Evolutionary conservation across 2,797 vertebrate species (phyloP), one percentile per base, ranked within the genome.

Genomic region (Ctenochaetus hawaiiensis): DNA sequence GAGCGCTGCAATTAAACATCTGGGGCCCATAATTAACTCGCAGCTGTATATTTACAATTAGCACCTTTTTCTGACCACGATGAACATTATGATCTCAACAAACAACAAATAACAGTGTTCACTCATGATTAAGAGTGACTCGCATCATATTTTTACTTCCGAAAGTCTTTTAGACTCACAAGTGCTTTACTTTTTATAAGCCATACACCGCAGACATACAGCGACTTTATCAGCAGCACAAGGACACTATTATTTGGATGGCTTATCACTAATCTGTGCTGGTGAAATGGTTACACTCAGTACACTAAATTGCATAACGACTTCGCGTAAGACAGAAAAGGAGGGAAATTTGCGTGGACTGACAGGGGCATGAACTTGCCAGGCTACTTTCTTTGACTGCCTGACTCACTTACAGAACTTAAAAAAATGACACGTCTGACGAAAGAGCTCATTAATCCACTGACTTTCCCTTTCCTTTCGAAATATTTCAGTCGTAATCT

Each of bases 261-360:
- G 1, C 34, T 61, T 77, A 62, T 71, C 48, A 5, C 61, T 22
- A 18, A 57, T 68, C 43, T 56, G 1, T 62, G 2, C 26, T 14
- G 45, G 23, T 23, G 39, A 75, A 80, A 67, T 22, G 53, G 43
- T 79, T 71, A 23, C 82, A 69, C 20, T 77, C 13, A 34, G 4
- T 51, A 54, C 65, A 16, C 4, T 1, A 0, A 10, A 18, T 75
- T 79, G 74, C 43, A 54, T 44, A 69, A 79, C 16, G 0, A 16
- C 26, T 4, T 54, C 23, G 12, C 4, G 56, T 63, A 54, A 6
- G 10, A 14, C 34, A 56, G 13, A 48, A 44, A 57, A 67, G 16
- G 48, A 58, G 68, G 67, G 47, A 67, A 70, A 66, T 22, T 0
- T 17, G 49, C 4, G 8, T 30, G 12, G 45, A 41, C 45, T 60